Evolutionary conservation across 2,888 invertebrate species (phyloP), one percentile per base, ranked within the genome.

Genomic region (Coenonympha glycerion): DNA sequence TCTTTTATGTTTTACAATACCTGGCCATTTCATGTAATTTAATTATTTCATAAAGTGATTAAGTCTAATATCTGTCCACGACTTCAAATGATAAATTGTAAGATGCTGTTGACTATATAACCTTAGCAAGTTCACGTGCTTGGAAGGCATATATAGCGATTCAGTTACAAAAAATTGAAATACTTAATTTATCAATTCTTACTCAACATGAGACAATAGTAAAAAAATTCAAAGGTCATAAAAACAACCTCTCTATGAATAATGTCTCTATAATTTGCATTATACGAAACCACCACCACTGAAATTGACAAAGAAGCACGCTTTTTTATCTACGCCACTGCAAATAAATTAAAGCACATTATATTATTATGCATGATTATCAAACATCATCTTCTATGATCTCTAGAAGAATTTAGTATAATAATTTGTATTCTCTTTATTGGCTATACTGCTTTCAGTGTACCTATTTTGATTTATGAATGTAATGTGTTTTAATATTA

Each of bases 401-500:
- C 8, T 33, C 31, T 2, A 30, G 8, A 16, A 33, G 9, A 16
- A 3, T 16, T 0, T 8, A 15, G 15, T 33, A 1, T 15, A 33
- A 33, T 33, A 15, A 2, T 6, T 13, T 8, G 9, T 9, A 21
- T 26, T 11, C n/a, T 19, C 5, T 16, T 44, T 62, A 69, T 71
- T 67, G 71, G 69, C 69, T 65, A n/a, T n/a, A 57, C 62, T 49
- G 66, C 69, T 68, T 69, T 63, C 26, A 49, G 53, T 67, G 58
- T 64, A 50, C 46, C 37, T 34, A 6, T 46, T 19, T 63, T 67
- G 66, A 60, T 55, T 59, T 70, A 64, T 71, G 65, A 8, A 16
- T 36, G 61, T 73, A 69, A 76, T 73, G 75, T 76, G 73, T 63
- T 74, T 69, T 71, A 73, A 75, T n/a, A n/a, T n/a, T n/a, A n/a